Base-by-base conservation (phyloP, 1,140 invertebrate genomes). In the Planococcus citri region DNA sequence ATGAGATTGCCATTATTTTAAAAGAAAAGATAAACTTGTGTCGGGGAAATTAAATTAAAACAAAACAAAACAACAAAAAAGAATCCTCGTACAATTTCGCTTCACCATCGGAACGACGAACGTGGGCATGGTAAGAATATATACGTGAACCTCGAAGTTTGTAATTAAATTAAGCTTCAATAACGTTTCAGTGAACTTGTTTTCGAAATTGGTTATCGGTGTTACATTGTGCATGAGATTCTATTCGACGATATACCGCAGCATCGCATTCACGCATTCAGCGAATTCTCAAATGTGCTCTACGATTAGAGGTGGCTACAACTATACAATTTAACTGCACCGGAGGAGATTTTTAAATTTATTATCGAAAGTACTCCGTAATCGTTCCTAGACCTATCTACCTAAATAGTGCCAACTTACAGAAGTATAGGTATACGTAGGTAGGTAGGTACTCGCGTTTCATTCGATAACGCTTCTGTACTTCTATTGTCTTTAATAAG, bases 161-260 rank as follows among this genome's bases (percentile, higher is more conserved):
- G 41, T 51, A 51, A 51, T 51, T 51, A 51, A 51, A 51, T 51
- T 51, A 51, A 51, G 41, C 41, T 51, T 20, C 41, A 51, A 51
- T 51, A 51, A 51, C 41, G 41, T 51, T 51, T 51, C 41, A 51
- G 41, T 51, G 41, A 51, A 51, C 41, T 51, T 51, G n/a, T 51
- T 20, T 14, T 14, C 6, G 41, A 20, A 20, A 51, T 17, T 51
- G 12, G 41, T 20, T 51, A 51, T 51, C 12, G 41, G 10, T 14
- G 41, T 20, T 51, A 51, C 41, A 51, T 51, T 20, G 41, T 51
- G 41, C 41, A 51, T 51, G 41, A 51, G 41, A 51, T 17, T 51
- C n/a, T 17, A 51, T 3, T 17, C 6, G 41, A 4, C 29, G 29
- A 51, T 51, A 51, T 51, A 51, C 6, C n/a, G 12, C 41, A 51